phyloP scores from a whole-genome alignment of 92 coral and sea anemone species.

The Epizoanthus stellaris region DNA sequence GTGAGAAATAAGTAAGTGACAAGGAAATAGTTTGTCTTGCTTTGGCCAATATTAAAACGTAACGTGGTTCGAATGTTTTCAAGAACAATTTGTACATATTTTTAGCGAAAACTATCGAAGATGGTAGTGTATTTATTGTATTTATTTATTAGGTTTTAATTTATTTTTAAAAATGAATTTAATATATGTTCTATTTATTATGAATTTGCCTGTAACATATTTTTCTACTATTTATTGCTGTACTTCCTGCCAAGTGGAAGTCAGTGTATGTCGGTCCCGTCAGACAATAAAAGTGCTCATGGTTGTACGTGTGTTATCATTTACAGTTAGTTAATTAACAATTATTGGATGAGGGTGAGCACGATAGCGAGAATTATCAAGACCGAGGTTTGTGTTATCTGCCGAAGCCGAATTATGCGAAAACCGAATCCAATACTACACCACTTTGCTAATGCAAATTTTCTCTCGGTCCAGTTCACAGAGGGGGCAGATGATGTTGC shows the following conservation, averaged over 20 bases:
- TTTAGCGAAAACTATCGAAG: constrained; percentile 28
- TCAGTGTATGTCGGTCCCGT: not conserved
- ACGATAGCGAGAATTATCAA: no score
- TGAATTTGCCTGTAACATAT: constrained; percentile 8
- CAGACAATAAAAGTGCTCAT: constrained; percentile 32
- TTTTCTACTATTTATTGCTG: constrained; percentile 42
- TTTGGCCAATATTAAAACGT: no score
- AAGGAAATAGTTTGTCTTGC: no score
- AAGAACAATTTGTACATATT: constrained; percentile 21
- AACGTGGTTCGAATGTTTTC: no score
- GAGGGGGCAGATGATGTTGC: no score
- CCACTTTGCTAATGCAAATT: no score
- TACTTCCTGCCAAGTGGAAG: not conserved
- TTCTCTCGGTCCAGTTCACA: no score
- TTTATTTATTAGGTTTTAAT: not conserved
- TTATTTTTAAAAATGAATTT: constrained; percentile 5
- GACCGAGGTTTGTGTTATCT: no score
- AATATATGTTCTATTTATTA: constrained; percentile 23
- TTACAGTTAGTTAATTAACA: not conserved
- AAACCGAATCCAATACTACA: no score
- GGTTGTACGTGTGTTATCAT: not conserved
- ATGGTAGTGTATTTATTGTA: constrained; percentile 31
- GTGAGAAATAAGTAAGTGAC: no score
- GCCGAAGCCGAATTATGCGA: no score
- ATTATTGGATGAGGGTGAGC: not conserved